phyloP scores from a whole-genome alignment of 2,797 vertebrate genomes.

The Salarias fasciatus region DNA sequence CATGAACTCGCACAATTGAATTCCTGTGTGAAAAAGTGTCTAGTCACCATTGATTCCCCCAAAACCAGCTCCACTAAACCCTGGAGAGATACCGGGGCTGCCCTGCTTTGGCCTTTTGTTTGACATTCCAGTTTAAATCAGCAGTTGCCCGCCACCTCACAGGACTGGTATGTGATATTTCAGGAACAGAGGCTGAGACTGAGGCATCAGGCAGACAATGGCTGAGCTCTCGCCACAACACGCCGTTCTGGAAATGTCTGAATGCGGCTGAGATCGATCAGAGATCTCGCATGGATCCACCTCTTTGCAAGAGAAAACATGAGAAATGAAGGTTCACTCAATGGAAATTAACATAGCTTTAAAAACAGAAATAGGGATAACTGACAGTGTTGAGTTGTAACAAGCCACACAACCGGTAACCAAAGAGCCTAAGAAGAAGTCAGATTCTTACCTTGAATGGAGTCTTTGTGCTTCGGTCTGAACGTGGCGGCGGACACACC shows the following conservation, averaged over 20 bases:
- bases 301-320: no score
- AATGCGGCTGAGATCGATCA: neutral
- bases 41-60: no score
- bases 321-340: no score
- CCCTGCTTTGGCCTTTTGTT: neutral
- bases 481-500: neutral
- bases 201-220: no score
- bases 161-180: conserved; percentile 60
- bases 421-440: no score
- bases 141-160: conserved; percentile 51
- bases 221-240: conserved; percentile 11
- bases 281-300: no score
- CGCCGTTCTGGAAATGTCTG: neutral
- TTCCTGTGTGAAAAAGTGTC: no score
- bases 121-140: conserved; percentile 32
- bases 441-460: conserved; percentile 54
- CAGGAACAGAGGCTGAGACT: conserved; percentile 66
- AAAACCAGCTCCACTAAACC: no score
- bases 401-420: no score
- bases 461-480: neutral
- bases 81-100: no score
- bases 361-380: neutral
- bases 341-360: neutral
- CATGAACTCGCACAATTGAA: no score
- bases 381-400: no score